A percentile compares a stretch with the other conserved stretches of the same genome.
Conservation (phyloP, 2,113 vertebrate genomes). For the Esox niger region DNA sequence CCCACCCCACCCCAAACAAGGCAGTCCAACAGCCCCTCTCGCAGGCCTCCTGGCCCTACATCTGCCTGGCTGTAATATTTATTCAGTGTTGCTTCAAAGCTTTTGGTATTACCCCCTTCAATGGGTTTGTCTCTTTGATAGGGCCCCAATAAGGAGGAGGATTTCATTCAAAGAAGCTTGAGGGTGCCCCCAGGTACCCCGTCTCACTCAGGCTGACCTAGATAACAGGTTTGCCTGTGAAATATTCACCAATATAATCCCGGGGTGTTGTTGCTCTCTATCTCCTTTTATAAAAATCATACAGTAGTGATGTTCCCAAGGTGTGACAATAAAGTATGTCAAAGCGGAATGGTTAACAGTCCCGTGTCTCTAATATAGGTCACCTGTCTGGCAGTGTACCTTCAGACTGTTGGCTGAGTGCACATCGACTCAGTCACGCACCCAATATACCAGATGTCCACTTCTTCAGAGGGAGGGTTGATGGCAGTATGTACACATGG, state of each 20-base stretch:
- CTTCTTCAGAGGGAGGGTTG: neutral
- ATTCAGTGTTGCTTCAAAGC: neutral
- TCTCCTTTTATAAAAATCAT: neutral
- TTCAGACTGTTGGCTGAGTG: constrained; percentile 14
- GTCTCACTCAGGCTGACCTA: constrained; percentile 9
- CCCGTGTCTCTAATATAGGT: constrained; percentile 45
- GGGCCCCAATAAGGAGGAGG: neutral
- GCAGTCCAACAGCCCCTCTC: constrained; percentile 10
- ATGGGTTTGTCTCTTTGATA: constrained; percentile 24
- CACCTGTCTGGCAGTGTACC: constrained; percentile 43
- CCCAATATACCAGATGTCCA: neutral
- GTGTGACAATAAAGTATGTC: neutral
- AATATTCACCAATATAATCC: neutral
- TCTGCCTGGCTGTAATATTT: constrained; percentile 3
- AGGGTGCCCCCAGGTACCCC: neutral
- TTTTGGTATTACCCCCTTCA: neutral
- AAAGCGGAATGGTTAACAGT: neutral
- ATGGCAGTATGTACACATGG: neutral
- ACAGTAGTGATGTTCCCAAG: neutral
- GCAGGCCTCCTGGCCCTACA: constrained; percentile 20
- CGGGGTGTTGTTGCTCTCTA: neutral
- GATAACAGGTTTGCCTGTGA: neutral
- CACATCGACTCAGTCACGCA: neutral
- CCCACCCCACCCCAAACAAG: no score
- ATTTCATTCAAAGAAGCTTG: neutral